Evolutionary conservation across 37 sponge, comb jelly and placozoan species (phyloP).

Genomic region (Beroe ovata): DNA sequence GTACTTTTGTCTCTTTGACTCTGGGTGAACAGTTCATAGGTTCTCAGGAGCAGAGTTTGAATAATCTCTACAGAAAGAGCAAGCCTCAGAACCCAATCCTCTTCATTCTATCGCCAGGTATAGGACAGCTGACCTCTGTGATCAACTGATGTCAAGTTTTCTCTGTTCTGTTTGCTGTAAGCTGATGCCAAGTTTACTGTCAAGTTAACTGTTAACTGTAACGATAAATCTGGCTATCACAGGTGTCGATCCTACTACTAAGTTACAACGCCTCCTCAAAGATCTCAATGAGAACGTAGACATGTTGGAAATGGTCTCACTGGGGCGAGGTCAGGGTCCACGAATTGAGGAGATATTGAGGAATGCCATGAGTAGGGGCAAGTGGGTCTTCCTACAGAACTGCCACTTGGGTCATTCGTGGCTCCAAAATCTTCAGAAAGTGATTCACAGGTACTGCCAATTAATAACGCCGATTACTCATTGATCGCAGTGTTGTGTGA

Average conservation of each 20-base stretch:
- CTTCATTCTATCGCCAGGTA: conserved; percentile 65
- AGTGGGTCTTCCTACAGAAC: conserved; percentile 77
- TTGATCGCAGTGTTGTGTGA: background rate
- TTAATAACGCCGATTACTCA: background rate
- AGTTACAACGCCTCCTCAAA: conserved; percentile 68
- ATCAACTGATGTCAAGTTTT: background rate
- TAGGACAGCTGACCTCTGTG: too few species aligned
- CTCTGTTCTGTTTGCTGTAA: background rate
- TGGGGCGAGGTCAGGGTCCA: conserved; percentile 76
- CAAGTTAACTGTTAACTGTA: too few species aligned
- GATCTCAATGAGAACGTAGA: conserved; percentile 16
- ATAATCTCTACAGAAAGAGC: conserved; percentile 31
- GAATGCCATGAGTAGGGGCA: conserved; percentile 67
- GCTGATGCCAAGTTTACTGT: too few species aligned
- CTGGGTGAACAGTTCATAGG: conserved; percentile 42
- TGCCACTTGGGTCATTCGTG: conserved; percentile 73
- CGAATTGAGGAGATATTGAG: conserved; percentile 62
- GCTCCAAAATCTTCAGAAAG: conserved; percentile 68
- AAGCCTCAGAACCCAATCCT: conserved; percentile 56
- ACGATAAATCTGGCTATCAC: too few species aligned
- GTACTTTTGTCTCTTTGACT: conserved; percentile 9
- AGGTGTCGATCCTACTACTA: conserved; percentile 72
- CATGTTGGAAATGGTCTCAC: conserved; percentile 67
- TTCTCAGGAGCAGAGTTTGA: conserved; percentile 15
- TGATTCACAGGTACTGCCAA: conserved; percentile 22